Conservation (phyloP, 2,888 invertebrate genomes). For the Limnephilus rhombicus region DNA sequence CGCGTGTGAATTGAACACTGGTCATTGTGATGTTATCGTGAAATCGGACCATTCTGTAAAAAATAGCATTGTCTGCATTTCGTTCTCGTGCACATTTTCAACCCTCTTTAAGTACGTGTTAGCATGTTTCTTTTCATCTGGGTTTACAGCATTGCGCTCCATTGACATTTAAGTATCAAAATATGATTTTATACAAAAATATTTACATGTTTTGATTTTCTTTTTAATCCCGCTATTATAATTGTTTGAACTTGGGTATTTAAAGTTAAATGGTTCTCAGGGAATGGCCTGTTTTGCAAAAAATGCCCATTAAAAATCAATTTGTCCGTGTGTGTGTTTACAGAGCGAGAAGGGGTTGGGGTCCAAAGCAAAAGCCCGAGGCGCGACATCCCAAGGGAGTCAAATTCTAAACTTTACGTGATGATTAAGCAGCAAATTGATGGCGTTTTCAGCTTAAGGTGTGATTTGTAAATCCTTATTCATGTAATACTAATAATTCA, state of each 20-base stretch:
- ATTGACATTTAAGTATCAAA: not conserved
- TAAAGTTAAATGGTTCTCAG: not conserved
- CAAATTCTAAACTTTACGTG: not conserved
- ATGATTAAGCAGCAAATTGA: not conserved
- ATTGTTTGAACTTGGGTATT: not conserved
- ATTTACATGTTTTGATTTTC: not conserved
- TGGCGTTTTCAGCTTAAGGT: not conserved
- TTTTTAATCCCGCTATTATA: not conserved
- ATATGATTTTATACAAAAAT: not conserved
- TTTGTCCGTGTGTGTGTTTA: not conserved
- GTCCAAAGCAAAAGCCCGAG: not conserved
- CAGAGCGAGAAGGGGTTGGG: not conserved
- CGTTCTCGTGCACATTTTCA: not conserved
- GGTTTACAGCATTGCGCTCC: not conserved
- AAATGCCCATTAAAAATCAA: not conserved
- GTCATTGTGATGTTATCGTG: too few species aligned
- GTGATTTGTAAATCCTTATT: not conserved
- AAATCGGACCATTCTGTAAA: too few species aligned
- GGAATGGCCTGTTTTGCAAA: not conserved
- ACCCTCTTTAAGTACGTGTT: not conserved
- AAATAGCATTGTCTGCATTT: not conserved
- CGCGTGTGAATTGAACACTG: too few species aligned
- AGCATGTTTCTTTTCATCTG: not conserved
- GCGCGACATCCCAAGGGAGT: not conserved
- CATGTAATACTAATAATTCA: not conserved